Evolutionary conservation across 2,113 vertebrate genomes (phyloP).

Genomic region (Microcebus ravelobensis): DNA sequence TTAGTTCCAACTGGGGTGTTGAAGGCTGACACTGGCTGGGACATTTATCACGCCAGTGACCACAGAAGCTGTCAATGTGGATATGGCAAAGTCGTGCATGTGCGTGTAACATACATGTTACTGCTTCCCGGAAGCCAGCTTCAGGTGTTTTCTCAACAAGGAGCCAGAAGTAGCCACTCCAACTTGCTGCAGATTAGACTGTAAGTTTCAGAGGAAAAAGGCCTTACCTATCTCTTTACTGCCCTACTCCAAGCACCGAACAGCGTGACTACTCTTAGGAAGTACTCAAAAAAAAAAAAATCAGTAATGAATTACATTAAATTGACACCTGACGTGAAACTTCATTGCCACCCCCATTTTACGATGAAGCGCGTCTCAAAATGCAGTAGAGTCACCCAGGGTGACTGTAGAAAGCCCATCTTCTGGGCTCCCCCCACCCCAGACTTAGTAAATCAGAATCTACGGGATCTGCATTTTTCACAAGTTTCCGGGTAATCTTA

Average conservation of each 20-base stretch:
- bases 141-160: not conserved
- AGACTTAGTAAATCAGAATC: not conserved
- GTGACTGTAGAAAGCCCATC: not conserved
- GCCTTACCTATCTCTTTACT: not conserved
- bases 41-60: not conserved
- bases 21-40: not conserved
- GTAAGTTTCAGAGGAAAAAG: not conserved
- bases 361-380: not conserved
- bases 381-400: not conserved
- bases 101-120: not conserved
- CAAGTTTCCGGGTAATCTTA: not conserved
- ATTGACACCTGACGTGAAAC: not conserved
- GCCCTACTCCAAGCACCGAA: not conserved
- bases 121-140: no score
- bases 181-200: not conserved
- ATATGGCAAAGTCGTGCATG: rapidly evolving
- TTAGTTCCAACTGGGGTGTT: not conserved
- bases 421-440: not conserved
- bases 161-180: not conserved
- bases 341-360: not conserved
- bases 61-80: not conserved
- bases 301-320: not conserved
- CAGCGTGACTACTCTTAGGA: not conserved
- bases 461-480: not conserved
- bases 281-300: not conserved